phyloP scores from a whole-genome alignment of 2,888 invertebrate species.

The Pegoplata infirma region DNA sequence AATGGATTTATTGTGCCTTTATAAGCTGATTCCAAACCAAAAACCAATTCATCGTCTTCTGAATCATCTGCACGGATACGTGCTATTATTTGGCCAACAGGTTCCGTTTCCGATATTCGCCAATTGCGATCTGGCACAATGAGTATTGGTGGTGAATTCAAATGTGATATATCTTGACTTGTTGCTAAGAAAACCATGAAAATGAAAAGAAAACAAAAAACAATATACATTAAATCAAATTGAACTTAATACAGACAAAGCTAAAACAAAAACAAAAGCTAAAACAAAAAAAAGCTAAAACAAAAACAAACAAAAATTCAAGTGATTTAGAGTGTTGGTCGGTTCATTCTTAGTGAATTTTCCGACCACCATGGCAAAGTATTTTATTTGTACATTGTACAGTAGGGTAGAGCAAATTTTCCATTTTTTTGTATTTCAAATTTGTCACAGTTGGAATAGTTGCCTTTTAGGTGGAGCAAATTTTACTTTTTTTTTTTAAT shows the following conservation, averaged over 20 bases:
- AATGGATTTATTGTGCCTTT: constrained; percentile 81
- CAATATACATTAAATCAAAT: background rate
- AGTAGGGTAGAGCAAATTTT: too few relatives aligned
- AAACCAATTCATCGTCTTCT: constrained; percentile 83
- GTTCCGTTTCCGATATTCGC: constrained; percentile 85
- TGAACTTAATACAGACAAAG: background rate
- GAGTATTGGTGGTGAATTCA: constrained; percentile 82
- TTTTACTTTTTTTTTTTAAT: too few relatives aligned
- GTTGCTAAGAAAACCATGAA: constrained; percentile 33
- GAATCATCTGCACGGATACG: constrained; percentile 84
- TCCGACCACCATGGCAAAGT: background rate
- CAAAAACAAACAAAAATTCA: too few relatives aligned
- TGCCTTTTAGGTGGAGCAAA: too few relatives aligned
- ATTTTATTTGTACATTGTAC: background rate
- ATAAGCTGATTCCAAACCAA: constrained; percentile 83
- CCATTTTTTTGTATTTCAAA: too few relatives aligned
- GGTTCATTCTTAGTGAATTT: background rate
- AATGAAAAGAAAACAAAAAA: background rate
- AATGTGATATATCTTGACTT: constrained; percentile 58
- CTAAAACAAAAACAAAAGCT: background rate
- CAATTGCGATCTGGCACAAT: constrained; percentile 86
- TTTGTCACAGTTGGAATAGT: too few relatives aligned
- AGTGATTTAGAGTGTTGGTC: constrained; percentile 6
- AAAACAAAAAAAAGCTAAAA: background rate
- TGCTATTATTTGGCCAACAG: constrained; percentile 85